Conservation (phyloP, 2,797 vertebrate genomes). For the Podarcis lilfordi region DNA sequence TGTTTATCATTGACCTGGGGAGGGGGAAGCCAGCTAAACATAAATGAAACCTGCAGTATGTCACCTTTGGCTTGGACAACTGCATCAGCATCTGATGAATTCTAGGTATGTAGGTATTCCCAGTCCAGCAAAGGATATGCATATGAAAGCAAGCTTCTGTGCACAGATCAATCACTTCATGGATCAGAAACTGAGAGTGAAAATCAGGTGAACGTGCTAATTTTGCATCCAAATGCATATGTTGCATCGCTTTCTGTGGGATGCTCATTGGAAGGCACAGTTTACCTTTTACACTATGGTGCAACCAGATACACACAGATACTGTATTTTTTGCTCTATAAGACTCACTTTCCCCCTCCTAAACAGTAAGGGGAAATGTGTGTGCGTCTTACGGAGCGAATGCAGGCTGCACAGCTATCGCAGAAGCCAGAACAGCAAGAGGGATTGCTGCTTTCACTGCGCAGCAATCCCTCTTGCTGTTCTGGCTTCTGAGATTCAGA, state of each 20-base stretch:
- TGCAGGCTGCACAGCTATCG: too few species aligned
- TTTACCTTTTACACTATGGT: neutral
- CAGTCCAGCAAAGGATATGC: neutral
- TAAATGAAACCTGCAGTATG: neutral
- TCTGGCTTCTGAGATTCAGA: too few species aligned
- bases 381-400: too few species aligned
- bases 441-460: too few species aligned
- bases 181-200: neutral
- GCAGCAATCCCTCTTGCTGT: too few species aligned
- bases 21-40: neutral
- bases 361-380: too few species aligned
- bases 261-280: neutral
- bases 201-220: too few species aligned
- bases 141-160: neutral
- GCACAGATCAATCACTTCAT: neutral
- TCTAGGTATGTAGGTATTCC: neutral
- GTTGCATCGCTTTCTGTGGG: neutral
- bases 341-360: too few species aligned
- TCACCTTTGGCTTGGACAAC: neutral
- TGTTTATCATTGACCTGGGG: neutral
- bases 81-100: neutral
- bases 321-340: too few species aligned
- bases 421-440: too few species aligned
- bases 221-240: neutral
- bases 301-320: too few species aligned